phyloP scores from a whole-genome alignment of 2,888 invertebrate species.

The Stenolophus ochropezus region DNA sequence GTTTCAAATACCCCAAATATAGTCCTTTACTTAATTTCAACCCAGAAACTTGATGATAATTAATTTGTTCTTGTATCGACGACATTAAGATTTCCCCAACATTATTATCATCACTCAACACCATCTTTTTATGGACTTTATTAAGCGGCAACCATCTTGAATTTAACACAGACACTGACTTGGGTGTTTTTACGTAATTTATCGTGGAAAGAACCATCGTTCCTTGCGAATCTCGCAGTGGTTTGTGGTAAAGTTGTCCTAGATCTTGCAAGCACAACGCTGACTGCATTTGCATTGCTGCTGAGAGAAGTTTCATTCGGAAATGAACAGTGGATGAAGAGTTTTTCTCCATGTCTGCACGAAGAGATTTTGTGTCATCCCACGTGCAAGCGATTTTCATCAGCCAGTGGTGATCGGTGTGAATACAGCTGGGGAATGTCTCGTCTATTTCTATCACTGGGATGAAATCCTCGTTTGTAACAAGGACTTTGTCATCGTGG shows the following conservation, averaged over 20 bases:
- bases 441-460: conserved; percentile 98
- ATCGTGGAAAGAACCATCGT: conserved; percentile 93
- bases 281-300: conserved; percentile 94
- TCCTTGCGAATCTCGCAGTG: conserved; percentile 90
- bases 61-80: conserved; percentile 87
- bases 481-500: conserved; percentile 95
- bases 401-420: conserved; percentile 97
- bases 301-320: conserved; percentile 92
- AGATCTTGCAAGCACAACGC: conserved; percentile 94
- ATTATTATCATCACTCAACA: conserved; percentile 83
- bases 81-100: conserved; percentile 90
- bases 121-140: conserved; percentile 87
- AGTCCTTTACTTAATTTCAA: conserved; percentile 90
- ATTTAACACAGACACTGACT: conserved; percentile 91
- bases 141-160: conserved; percentile 94
- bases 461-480: conserved; percentile 97
- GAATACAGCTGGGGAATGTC: conserved; percentile 92
- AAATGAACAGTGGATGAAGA: conserved; percentile 94
- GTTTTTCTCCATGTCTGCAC: conserved; percentile 96
- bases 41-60: conserved; percentile 86
- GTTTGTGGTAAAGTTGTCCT: conserved; percentile 95
- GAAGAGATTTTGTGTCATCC: conserved; percentile 94
- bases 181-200: conserved; percentile 86
- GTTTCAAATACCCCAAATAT: conserved; percentile 96
- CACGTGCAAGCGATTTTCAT: conserved; percentile 98